phyloP scores from a whole-genome alignment of 2,797 vertebrate genomes.

The Peromyscus attwateri region DNA sequence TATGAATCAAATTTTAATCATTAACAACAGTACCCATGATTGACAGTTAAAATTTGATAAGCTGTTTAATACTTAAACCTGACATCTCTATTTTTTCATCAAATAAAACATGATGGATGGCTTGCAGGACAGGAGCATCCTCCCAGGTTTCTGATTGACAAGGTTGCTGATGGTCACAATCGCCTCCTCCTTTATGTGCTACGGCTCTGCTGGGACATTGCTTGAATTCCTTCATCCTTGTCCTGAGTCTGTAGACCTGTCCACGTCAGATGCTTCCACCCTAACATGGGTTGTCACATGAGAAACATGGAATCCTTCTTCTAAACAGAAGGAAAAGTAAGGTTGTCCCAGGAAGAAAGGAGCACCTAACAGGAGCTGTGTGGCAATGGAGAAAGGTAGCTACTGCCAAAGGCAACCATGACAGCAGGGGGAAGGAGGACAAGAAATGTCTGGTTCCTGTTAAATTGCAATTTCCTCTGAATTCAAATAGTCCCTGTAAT shows the following conservation, averaged over 20 bases:
- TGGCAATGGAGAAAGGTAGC: neutral
- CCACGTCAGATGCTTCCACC: neutral
- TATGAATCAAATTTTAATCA: slow-evolving; percentile 65
- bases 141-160: slow-evolving; percentile 10
- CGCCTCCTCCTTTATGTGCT: neutral
- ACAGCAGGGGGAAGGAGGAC: neutral
- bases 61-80: slow-evolving; percentile 67
- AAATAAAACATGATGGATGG: slow-evolving; percentile 40
- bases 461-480: neutral
- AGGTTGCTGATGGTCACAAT: slow-evolving; percentile 15
- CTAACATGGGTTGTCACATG: neutral
- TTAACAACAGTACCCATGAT: slow-evolving; percentile 61
- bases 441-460: neutral
- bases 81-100: slow-evolving; percentile 53
- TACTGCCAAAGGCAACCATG: neutral
- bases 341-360: neutral
- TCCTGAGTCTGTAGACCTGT: slow-evolving; percentile 33
- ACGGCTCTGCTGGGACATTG: slow-evolving; percentile 12
- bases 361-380: neutral
- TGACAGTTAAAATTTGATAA: slow-evolving; percentile 63
- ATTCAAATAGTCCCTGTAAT: neutral
- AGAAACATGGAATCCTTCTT: slow-evolving; percentile 1
- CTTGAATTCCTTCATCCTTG: neutral
- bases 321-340: neutral
- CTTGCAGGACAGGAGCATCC: neutral